These are phyloP conservation scores for Melanostoma mellinum DNA, from an alignment of 2,888 invertebrate species.

Conservation along the genomic window DNA sequence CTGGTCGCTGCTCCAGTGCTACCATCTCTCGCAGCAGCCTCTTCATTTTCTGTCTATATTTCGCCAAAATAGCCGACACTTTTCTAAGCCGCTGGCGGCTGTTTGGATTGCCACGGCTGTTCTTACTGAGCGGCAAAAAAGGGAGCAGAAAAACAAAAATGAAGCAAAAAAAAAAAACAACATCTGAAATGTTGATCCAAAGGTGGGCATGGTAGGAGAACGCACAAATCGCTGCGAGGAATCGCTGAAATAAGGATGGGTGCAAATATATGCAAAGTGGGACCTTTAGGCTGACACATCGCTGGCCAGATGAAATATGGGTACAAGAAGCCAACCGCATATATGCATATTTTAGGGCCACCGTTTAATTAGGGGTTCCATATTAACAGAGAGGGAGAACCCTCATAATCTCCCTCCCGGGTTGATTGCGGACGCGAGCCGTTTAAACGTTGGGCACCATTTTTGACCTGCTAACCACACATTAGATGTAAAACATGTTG, in stretches of 20 bases:
- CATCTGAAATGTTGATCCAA: conserved; percentile 52
- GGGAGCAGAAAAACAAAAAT: conserved; percentile 13
- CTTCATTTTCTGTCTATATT: conserved; percentile 70
- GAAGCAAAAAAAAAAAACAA: conserved; percentile 6
- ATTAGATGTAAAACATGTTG: conserved; percentile 31
- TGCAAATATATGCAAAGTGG: conserved; percentile 79
- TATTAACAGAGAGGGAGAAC: conserved; percentile 44
- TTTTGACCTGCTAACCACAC: conserved; percentile 26
- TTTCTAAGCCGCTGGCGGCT: conserved; percentile 72
- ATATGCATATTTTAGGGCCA: conserved; percentile 82
- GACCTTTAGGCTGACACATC: conserved; percentile 73
- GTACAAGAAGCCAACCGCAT: conserved; percentile 75
- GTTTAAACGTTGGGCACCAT: conserved; percentile 58
- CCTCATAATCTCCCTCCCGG: conserved; percentile 44
- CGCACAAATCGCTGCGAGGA: conserved; percentile 69
- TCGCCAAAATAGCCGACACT: conserved; percentile 72
- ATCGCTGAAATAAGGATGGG: conserved; percentile 75
- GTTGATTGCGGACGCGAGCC: conserved; percentile 62
- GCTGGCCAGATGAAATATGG: conserved; percentile 80
- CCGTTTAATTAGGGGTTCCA: conserved; percentile 81
- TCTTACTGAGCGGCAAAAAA: conserved; percentile 23
- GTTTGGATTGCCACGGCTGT: conserved; percentile 27
- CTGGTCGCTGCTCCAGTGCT: conserved; percentile 34
- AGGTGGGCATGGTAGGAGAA: conserved; percentile 64
- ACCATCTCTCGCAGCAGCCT: conserved; percentile 66